These are phyloP conservation scores for Drosophila pegasa DNA, from an alignment of 2,888 invertebrate species.

Conservation along the genomic window DNA sequence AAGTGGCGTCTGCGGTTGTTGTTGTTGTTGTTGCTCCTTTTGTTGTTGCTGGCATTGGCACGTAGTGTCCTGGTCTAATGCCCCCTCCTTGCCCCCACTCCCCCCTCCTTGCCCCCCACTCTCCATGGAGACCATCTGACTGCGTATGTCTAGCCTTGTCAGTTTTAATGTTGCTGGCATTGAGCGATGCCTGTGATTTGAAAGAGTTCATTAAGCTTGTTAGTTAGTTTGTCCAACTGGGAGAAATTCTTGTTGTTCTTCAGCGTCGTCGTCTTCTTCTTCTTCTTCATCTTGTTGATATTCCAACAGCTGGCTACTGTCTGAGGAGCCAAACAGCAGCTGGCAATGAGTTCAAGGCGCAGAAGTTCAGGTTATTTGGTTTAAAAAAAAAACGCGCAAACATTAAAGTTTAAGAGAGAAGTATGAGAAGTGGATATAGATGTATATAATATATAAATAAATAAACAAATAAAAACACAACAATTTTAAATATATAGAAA, in stretches of 20 bases:
- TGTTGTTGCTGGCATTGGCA: slow-evolving; percentile 45
- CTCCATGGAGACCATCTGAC: slow-evolving; percentile 18
- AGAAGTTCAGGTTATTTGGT: not conserved
- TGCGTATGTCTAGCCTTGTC: slow-evolving; percentile 59
- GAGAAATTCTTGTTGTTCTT: slow-evolving; percentile 15
- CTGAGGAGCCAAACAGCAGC: slow-evolving; percentile 2
- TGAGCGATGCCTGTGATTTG: slow-evolving; percentile 78
- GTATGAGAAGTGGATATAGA: not conserved
- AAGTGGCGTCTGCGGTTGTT: slow-evolving; percentile 37
- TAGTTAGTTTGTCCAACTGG: slow-evolving; percentile 52
- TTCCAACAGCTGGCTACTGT: slow-evolving; percentile 24
- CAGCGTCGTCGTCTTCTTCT: not conserved
- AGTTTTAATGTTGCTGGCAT: slow-evolving; percentile 78
- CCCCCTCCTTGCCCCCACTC: not conserved
- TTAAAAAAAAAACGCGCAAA: not conserved
- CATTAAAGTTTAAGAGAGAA: not conserved
- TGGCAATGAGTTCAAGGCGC: not conserved
- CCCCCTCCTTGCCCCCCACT: not conserved
- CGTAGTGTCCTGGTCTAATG: slow-evolving; percentile 44
- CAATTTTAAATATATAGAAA: not conserved
- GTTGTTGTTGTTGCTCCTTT: slow-evolving; percentile 27
- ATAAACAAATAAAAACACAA: no score
- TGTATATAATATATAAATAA: not conserved
- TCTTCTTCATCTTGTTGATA: slow-evolving; percentile 12
- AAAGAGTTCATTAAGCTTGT: slow-evolving; percentile 80